These are phyloP conservation scores for Agrotis puta DNA, from an alignment of 2,888 invertebrate genomes.

Conservation along the genomic window DNA sequence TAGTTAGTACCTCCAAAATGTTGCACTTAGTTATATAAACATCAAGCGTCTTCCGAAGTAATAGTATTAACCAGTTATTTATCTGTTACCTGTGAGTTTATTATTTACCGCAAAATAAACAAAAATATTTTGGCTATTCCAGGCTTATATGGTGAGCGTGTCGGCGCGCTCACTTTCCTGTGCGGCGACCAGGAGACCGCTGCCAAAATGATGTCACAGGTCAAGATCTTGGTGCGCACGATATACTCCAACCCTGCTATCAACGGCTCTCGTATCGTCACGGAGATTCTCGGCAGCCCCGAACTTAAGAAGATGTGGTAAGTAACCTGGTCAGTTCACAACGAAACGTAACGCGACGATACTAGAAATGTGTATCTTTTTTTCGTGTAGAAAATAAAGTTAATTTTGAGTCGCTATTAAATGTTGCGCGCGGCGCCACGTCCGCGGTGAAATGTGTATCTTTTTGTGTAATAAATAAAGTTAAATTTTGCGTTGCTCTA, in stretches of 20 bases:
- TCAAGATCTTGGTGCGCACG: conserved; percentile 98
- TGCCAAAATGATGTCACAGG: conserved; percentile 96
- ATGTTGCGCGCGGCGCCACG: too few relatives aligned
- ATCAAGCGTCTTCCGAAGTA: background rate
- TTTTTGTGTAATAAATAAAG: too few relatives aligned
- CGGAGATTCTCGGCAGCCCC: conserved; percentile 94
- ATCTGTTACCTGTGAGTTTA: background rate
- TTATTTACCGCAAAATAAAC: too few relatives aligned
- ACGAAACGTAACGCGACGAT: too few relatives aligned
- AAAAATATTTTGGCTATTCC: conserved; percentile 35
- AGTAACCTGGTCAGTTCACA: conserved; percentile 59
- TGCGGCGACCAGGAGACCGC: conserved; percentile 95
- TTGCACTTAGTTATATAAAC: background rate
- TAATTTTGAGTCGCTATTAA: too few relatives aligned
- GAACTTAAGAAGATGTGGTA: conserved; percentile 94
- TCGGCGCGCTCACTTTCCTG: conserved; percentile 96
- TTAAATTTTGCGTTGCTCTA: too few relatives aligned
- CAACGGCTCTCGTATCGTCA: conserved; percentile 97
- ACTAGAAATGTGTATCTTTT: too few relatives aligned
- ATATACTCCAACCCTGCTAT: conserved; percentile 99
- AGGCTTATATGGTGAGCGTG: conserved; percentile 96
- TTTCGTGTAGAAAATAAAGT: too few relatives aligned
- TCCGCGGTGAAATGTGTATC: too few relatives aligned
- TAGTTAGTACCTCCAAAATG: background rate
- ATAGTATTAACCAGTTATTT: background rate